Evolutionary conservation across 2,113 vertebrate genomes (phyloP), one percentile per base, ranked within the genome.

Genomic region (Pelecanus crispus): DNA sequence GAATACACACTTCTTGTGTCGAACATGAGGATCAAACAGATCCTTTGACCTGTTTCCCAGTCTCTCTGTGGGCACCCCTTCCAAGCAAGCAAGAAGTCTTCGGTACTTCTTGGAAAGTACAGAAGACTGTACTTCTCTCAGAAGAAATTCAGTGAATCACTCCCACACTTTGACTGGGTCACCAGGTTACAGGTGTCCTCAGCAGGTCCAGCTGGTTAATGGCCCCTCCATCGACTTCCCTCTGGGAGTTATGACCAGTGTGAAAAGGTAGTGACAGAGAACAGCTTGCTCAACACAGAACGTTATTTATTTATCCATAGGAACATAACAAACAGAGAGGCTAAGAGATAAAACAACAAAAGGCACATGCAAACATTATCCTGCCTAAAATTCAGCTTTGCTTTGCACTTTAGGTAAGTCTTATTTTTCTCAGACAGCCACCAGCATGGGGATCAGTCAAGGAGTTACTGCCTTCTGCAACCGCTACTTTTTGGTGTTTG

Each of bases 251-350:
- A 85, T 0, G 75, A 86, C 83, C 88, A 95, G 83, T 75, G 67
- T 92, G 94, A 96, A 95, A 94, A 97, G 86, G 83, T 91, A 97
- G 94, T 89, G 95, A 96, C 95, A 94, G 86, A 75, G 81, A 96
- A 92, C 96, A 96, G 95, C 84, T 89, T 97, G 95, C 86, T 95
- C 49, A 56, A 96, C 83, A 85, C 56, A 66, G 78, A 86, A 56
- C 38, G 9, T 75, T 96, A 97, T 97, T 96, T 96, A 92, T 94
- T 96, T 95, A 96, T 91, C 94, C 95, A 93, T 94, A 95, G 92
- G 91, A 97, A 88, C 88, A 81, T 72, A 91, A 78, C 63, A 94
- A 96, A 90, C 88, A 84, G 82, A 94, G 80, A 93, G 24, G 44
- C 61, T 86, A 68, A 86, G 58, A 91, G 49, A 88, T 65, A 70